phyloP scores from a whole-genome alignment of 2,888 invertebrate species.

The Hybos culiciformis region DNA sequence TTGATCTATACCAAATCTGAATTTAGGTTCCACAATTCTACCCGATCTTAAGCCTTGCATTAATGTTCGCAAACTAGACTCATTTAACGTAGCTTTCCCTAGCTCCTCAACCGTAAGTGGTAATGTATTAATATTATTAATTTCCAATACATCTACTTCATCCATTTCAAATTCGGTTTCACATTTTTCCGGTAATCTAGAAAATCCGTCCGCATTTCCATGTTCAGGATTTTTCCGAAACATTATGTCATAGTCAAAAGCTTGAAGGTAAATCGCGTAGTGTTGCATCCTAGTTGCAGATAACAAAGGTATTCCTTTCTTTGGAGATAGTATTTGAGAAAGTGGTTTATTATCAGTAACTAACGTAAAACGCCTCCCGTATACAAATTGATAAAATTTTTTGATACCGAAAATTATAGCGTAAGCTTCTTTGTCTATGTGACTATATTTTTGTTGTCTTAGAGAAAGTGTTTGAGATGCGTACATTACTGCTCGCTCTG shows the following conservation, averaged over 20 bases:
- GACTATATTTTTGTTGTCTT: constrained; percentile 21
- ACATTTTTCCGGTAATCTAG: constrained; percentile 9
- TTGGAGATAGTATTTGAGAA: constrained; percentile 19
- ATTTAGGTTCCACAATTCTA: background rate
- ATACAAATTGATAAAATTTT: constrained; percentile 30
- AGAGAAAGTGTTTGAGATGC: constrained; percentile 23
- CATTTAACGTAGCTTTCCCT: background rate
- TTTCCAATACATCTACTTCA: background rate
- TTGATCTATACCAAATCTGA: background rate
- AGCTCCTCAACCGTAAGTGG: background rate
- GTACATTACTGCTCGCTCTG: constrained; percentile 28
- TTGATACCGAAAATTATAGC: constrained; percentile 26
- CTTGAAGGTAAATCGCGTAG: constrained; percentile 11
- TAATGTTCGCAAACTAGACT: background rate
- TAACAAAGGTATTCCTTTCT: constrained; percentile 19
- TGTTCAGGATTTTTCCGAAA: constrained; percentile 11
- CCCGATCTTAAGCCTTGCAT: background rate
- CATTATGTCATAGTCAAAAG: constrained; percentile 15
- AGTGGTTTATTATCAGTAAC: constrained; percentile 26
- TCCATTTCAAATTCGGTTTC: background rate
- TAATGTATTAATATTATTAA: background rate
- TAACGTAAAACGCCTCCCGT: constrained; percentile 25
- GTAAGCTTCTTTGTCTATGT: constrained; percentile 23
- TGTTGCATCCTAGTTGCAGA: constrained; percentile 15
- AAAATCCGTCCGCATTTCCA: constrained; percentile 16